These are phyloP conservation scores for Oreochromis spilurus DNA, from an alignment of 2,113 vertebrate genomes.

Conservation along the genomic window DNA sequence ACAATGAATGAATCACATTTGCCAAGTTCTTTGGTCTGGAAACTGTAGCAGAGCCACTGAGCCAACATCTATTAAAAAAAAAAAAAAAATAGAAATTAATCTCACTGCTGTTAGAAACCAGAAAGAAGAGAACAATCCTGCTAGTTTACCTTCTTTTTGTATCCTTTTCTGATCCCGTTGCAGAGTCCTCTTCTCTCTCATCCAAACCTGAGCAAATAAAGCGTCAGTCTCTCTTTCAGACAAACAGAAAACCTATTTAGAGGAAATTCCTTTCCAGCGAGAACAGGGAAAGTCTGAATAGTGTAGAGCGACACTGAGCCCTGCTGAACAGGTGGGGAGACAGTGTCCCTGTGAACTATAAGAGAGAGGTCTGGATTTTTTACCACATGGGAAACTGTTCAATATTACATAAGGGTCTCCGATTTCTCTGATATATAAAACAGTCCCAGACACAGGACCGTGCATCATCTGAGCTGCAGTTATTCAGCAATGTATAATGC, in stretches of 20 bases:
- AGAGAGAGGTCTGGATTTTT: slow-evolving; percentile 64
- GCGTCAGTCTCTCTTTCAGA: neutral
- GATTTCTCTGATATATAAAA: slow-evolving; percentile 65
- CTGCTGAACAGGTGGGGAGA: slow-evolving; percentile 32
- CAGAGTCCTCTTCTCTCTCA: slow-evolving; percentile 2
- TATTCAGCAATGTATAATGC: slow-evolving; percentile 57
- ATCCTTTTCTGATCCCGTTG: slow-evolving; percentile 25
- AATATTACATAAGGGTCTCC: slow-evolving; percentile 70
- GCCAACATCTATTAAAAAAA: neutral
- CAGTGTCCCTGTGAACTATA: slow-evolving; percentile 34
- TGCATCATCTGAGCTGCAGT: slow-evolving; percentile 64
- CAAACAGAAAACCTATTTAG: neutral
- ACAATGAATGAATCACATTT: neutral
- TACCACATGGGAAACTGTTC: slow-evolving; percentile 63
- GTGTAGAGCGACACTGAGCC: neutral
- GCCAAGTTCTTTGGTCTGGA: neutral
- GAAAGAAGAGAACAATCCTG: neutral
- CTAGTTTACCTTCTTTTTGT: neutral
- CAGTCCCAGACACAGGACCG: slow-evolving; percentile 49
- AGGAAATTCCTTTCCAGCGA: neutral
- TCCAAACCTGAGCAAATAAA: neutral
- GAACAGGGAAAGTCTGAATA: slow-evolving; percentile 14
- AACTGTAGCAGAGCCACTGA: accelerated
- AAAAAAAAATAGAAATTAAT: neutral
- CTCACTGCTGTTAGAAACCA: neutral